Evolutionary conservation across 2,888 invertebrate species (phyloP).

Genomic region (Stenurella melanura): DNA sequence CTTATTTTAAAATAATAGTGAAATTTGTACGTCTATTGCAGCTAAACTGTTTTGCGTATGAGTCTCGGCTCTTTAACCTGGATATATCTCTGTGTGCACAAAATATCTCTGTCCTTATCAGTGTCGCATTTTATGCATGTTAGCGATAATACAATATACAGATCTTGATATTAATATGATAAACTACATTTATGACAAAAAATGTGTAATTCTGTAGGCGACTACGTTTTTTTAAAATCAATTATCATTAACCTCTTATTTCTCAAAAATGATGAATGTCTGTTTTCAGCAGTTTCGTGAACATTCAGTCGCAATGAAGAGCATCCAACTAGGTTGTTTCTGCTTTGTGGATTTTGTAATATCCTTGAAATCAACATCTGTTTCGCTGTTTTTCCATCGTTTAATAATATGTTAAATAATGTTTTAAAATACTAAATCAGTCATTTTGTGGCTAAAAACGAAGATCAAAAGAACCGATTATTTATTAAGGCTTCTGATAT

Average conservation of each 20-base stretch:
- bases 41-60: too few species aligned
- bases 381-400: slow-evolving; percentile 27
- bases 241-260: background rate
- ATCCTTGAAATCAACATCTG: slow-evolving; percentile 49
- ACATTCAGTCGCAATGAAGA: slow-evolving; percentile 1
- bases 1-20: too few species aligned
- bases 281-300: background rate
- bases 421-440: slow-evolving; percentile 26
- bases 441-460: slow-evolving; percentile 21
- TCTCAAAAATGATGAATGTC: background rate
- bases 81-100: too few species aligned
- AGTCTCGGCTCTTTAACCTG: too few species aligned
- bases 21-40: too few species aligned
- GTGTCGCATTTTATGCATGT: too few species aligned
- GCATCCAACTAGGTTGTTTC: slow-evolving; percentile 27
- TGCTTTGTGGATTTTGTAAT: slow-evolving; percentile 37
- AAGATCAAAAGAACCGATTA: slow-evolving; percentile 28
- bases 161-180: background rate
- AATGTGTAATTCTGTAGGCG: background rate
- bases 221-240: background rate
- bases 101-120: too few species aligned
- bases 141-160: background rate
- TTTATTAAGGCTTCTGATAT: slow-evolving; percentile 9
- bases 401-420: slow-evolving; percentile 17
- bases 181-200: background rate